A percentile compares a stretch with the other conserved stretches of the same genome.
Evolutionary conservation across 1,140 invertebrate species (phyloP).

Genomic region (Drosophila orena): DNA sequence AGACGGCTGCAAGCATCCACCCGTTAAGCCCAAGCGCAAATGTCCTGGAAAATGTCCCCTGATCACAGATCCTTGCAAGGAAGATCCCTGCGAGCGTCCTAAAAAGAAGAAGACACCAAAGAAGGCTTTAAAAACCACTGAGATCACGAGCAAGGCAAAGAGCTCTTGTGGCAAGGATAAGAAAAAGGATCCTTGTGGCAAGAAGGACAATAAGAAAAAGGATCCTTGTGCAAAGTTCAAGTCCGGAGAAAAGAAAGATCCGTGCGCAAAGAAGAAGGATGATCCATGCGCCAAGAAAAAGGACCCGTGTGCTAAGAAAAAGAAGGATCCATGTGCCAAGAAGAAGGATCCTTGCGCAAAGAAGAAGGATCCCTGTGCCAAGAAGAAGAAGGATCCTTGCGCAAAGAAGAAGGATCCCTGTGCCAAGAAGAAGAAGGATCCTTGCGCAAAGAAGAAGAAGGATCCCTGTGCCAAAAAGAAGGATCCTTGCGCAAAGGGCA

Average conservation of each 20-base stretch:
- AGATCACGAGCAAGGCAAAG: conserved; percentile 43
- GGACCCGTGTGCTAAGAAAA: background rate
- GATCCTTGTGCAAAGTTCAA: conserved; percentile 32
- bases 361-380: background rate
- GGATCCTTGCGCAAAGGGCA: conserved; percentile 16
- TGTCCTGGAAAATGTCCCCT: conserved; percentile 61
- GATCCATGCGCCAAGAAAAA: conserved; percentile 1
- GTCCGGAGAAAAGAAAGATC: conserved; percentile 6
- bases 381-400: background rate
- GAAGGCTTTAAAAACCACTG: conserved; percentile 18
- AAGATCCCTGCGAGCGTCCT: conserved; percentile 51
- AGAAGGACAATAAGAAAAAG: conserved; percentile 25
- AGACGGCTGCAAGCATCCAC: conserved; percentile 64
- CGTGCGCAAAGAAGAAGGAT: background rate
- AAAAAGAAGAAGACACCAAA: conserved; percentile 25
- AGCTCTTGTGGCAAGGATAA: conserved; percentile 19
- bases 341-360: conserved; percentile 2
- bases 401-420: conserved; percentile 10
- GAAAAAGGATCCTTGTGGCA: conserved; percentile 44
- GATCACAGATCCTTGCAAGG: conserved; percentile 64
- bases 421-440: conserved; percentile 43
- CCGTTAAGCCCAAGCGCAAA: conserved; percentile 62
- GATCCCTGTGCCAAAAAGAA: conserved; percentile 3
- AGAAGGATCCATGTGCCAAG: background rate
- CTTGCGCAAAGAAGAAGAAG: conserved; percentile 39